These are phyloP conservation scores for Drosophila phalerata DNA, from an alignment of 2,888 invertebrate species.

Conservation along the genomic window DNA sequence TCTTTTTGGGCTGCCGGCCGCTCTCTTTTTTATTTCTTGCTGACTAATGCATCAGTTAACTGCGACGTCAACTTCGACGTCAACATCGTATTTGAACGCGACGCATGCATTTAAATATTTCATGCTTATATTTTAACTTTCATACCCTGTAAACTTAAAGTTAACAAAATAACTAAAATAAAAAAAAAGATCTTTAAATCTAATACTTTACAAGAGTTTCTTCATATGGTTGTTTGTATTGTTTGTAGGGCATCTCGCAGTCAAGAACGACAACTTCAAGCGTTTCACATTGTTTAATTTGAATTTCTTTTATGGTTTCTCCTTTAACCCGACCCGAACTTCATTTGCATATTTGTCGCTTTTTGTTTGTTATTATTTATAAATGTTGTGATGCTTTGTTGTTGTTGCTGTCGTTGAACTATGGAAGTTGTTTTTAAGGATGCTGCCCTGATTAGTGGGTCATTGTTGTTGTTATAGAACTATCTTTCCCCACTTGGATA, in stretches of 20 bases:
- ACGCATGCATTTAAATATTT: slow-evolving; percentile 64
- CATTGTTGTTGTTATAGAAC: slow-evolving; percentile 15
- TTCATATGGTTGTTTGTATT: too few relatives aligned
- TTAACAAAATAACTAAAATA: too few relatives aligned
- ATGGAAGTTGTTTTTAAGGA: slow-evolving; percentile 17
- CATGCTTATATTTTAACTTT: slow-evolving; percentile 33
- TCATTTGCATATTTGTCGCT: slow-evolving; percentile 57
- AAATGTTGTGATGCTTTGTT: slow-evolving; percentile 11
- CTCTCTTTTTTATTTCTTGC: slow-evolving; percentile 61
- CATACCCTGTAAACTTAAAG: slow-evolving; percentile 18
- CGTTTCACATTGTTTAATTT: slow-evolving; percentile 18
- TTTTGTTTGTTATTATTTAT: slow-evolving; percentile 27
- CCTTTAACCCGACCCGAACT: slow-evolving; percentile 26
- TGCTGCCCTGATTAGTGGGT: slow-evolving; percentile 26
- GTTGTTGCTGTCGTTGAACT: slow-evolving; percentile 1
- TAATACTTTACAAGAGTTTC: too few relatives aligned
- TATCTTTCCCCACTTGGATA: slow-evolving; percentile 19
- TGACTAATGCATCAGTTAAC: slow-evolving; percentile 62
- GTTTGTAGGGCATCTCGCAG: slow-evolving; percentile 1
- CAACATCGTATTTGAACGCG: slow-evolving; percentile 42
- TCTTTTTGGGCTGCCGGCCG: slow-evolving; percentile 66
- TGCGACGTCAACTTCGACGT: slow-evolving; percentile 8
- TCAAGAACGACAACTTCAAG: background rate
- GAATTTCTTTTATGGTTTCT: slow-evolving; percentile 54
- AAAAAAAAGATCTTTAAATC: too few relatives aligned